Conservation (phyloP, 2,888 invertebrate species). For the Coecobrya sp. region DNA sequence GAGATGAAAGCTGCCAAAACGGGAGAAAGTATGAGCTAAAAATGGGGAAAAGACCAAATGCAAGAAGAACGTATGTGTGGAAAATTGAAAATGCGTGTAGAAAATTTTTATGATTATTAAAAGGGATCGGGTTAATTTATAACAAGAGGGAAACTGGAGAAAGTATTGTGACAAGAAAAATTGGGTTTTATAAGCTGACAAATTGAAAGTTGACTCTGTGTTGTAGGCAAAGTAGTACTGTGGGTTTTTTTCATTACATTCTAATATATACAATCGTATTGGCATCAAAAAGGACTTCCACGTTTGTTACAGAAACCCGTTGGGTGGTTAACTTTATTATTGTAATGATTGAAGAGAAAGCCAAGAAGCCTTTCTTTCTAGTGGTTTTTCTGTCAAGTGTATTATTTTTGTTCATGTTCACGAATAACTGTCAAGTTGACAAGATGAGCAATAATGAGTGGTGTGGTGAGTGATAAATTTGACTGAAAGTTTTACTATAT, state of each 20-base stretch:
- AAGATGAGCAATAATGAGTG: constrained; percentile 39
- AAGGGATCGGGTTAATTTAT: constrained; percentile 20
- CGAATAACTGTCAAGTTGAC: constrained; percentile 29
- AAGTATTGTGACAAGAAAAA: background rate
- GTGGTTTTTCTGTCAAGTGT: constrained; percentile 4
- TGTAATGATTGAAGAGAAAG: constrained; percentile 1
- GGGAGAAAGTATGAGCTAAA: background rate
- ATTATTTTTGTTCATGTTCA: background rate
- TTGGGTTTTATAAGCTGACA: background rate
- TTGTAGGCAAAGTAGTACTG: background rate
- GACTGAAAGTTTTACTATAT: constrained; percentile 20
- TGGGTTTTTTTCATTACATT: constrained; percentile 1
- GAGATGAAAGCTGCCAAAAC: constrained; percentile 25
- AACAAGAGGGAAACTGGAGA: background rate
- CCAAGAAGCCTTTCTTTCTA: background rate
- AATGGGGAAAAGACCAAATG: background rate
- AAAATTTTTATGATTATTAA: background rate
- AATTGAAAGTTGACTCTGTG: background rate
- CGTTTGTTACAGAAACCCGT: no score
- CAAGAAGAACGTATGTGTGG: background rate
- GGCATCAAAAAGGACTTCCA: background rate
- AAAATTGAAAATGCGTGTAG: background rate
- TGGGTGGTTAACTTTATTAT: background rate
- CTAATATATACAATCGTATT: background rate
- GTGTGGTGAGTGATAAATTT: constrained; percentile 36